Conservation (phyloP, 2,888 invertebrate species). For the Escarpia spicata region DNA sequence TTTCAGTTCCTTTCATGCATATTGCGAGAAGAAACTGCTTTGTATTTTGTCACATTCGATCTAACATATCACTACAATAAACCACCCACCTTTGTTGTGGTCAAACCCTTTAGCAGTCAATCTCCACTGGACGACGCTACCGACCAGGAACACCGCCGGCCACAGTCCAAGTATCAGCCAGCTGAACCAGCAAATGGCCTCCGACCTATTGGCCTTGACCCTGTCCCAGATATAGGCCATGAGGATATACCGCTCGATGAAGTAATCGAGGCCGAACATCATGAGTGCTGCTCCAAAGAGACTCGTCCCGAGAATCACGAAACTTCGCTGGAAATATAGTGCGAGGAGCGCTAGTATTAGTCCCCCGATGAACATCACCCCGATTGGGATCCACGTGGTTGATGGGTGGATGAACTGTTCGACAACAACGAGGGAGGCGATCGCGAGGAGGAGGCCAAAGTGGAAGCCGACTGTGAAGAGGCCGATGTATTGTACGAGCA, state of each 20-base stretch:
- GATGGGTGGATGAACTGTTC: constrained; percentile 72
- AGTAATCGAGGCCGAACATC: constrained; percentile 78
- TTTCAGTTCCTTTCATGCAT: neutral
- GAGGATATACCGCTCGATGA: constrained; percentile 78
- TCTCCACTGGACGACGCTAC: constrained; percentile 76
- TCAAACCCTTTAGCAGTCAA: constrained; percentile 74
- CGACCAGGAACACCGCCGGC: constrained; percentile 77
- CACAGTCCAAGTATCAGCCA: constrained; percentile 80
- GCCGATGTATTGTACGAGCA: constrained; percentile 84
- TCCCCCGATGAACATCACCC: constrained; percentile 75
- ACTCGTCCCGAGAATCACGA: constrained; percentile 80
- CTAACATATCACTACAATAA: neutral
- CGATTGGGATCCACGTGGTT: constrained; percentile 78
- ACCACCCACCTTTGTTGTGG: constrained; percentile 64
- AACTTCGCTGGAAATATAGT: constrained; percentile 79
- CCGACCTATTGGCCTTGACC: constrained; percentile 66
- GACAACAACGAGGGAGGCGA: constrained; percentile 56
- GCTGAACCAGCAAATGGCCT: constrained; percentile 73
- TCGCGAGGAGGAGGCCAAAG: constrained; percentile 72
- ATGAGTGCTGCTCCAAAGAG: constrained; percentile 81
- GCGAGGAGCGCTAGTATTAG: constrained; percentile 78
- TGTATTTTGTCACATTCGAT: neutral
- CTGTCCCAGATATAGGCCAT: constrained; percentile 77
- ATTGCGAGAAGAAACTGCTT: neutral
- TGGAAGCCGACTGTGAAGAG: constrained; percentile 84